Base-by-base conservation (phyloP, 2,888 invertebrate genomes). In the Xanthia togata region DNA sequence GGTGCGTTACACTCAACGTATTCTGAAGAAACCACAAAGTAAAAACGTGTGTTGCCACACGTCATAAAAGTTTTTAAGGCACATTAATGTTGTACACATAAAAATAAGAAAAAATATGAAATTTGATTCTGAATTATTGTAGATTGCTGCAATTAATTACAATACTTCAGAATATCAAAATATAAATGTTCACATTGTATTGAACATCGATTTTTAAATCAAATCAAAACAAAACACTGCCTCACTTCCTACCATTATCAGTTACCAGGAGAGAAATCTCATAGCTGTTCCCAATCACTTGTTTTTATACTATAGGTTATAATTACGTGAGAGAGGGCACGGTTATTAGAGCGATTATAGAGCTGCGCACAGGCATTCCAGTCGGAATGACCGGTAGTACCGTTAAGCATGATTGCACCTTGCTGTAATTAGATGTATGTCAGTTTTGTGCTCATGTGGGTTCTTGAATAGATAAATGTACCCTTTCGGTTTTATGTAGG, bases 391-490 rank as follows among this genome's bases (percentile, higher is more conserved):
- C 87, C 83, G 81, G 73, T 70, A 68, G 67, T 85, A 86, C 88
- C 89, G 89, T 89, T 89, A 86, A 65, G 65, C 80, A 82, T 83
- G 84, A 89, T 89, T 86, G 82, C 87, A 75, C 71, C 70, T 68
- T 35, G 67, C 38, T 26, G 78, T 85, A 85, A 88, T 87, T 83
- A 87, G 62, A 82, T 83, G 79, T 78, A 79, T 83, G 80, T 57
- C 67, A 67, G 78, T 57, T 76, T 72, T 69, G 67, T 76, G 59
- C 55, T 67, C 17, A 67, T 41, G 41, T 47, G 41, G 31, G 70
- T 50, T 55, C n/a, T 35, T n/a, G 50, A 47, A 35, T 57, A 44
- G 44, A 26, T 71, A 50, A 63, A 23, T 70, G 23, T 26, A 35
- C 9, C 41, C 31, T 50, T 14, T 76, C 63, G 62, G 60, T 57